phyloP scores from a whole-genome alignment of 92 coral and sea anemone species.

The Desmophyllum pertusum region DNA sequence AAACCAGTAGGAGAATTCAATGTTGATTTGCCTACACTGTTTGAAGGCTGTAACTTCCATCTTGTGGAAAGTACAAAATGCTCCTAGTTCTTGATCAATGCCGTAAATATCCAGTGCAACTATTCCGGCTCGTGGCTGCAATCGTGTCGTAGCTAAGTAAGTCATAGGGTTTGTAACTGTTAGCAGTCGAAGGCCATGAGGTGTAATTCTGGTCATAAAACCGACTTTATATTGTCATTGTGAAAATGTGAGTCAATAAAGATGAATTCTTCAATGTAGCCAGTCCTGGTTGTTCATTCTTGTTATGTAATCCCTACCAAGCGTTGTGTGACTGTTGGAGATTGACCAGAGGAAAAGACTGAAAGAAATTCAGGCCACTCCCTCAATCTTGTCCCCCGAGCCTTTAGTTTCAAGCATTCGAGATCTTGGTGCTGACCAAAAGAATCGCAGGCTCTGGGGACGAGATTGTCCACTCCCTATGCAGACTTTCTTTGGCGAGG shows the following conservation, averaged over 20 bases:
- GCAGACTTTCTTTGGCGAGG: too few species aligned
- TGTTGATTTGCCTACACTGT: not conserved
- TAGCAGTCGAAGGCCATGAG: constrained; percentile 49
- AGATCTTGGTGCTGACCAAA: too few species aligned
- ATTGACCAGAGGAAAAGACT: too few species aligned
- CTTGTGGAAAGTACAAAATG: not conserved
- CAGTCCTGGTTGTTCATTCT: not conserved
- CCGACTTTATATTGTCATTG: constrained; percentile 93
- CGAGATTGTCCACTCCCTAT: too few species aligned
- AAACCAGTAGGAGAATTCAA: not conserved
- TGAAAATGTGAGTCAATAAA: constrained; percentile 90
- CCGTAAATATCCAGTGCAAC: constrained; percentile 12
- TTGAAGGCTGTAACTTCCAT: not conserved
- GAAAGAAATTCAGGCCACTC: too few species aligned
- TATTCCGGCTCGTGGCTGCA: constrained; percentile 14
- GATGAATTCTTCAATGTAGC: constrained; percentile 80
- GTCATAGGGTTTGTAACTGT: constrained; percentile 46
- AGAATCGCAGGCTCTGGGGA: too few species aligned
- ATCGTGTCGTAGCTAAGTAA: constrained; percentile 18
- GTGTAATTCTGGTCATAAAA: constrained; percentile 74
- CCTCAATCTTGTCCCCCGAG: too few species aligned
- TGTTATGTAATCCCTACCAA: not conserved
- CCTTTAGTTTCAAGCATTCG: too few species aligned
- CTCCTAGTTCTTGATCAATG: not conserved
- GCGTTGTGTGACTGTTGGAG: not conserved